Percentiles rank a stretch among this genome's conserved stretches.
phyloP scores from a whole-genome alignment of 2,888 invertebrate genomes.

The Magallana nippona region DNA sequence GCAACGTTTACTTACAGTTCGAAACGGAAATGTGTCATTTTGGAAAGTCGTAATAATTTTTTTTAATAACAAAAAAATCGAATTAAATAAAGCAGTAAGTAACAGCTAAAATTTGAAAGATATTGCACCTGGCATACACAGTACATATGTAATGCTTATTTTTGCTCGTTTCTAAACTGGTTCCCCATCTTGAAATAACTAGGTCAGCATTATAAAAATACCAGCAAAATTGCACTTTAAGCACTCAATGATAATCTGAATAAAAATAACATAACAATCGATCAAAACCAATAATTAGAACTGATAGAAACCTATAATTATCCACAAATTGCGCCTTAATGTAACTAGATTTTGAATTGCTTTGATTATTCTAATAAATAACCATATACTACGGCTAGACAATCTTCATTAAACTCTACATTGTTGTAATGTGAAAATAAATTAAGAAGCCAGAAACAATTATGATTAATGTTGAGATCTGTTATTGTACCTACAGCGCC shows the following conservation, averaged over 20 bases:
- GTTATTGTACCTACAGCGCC: not conserved
- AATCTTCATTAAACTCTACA: not conserved
- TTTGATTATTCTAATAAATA: too few species aligned
- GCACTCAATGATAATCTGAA: not conserved
- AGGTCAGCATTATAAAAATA: not conserved
- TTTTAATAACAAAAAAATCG: not conserved
- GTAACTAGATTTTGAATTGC: not conserved
- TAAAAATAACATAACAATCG: not conserved
- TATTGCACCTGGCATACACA: too few species aligned
- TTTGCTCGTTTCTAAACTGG: too few species aligned
- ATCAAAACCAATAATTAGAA: not conserved
- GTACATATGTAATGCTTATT: too few species aligned
- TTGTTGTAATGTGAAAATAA: not conserved
- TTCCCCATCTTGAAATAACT: not conserved
- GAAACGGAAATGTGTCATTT: too few species aligned
- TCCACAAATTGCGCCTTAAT: not conserved
- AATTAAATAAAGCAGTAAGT: too few species aligned
- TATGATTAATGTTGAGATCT: not conserved
- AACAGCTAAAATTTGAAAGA: too few species aligned
- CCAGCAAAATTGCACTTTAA: not conserved
- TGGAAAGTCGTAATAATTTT: not conserved
- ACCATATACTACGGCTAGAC: not conserved
- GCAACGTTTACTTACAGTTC: too few species aligned
- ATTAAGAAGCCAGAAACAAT: slow-evolving; percentile 8
- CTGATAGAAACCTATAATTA: not conserved